Base-by-base conservation (phyloP, 2,797 vertebrate genomes). In the Pithecia hirsuta region DNA sequence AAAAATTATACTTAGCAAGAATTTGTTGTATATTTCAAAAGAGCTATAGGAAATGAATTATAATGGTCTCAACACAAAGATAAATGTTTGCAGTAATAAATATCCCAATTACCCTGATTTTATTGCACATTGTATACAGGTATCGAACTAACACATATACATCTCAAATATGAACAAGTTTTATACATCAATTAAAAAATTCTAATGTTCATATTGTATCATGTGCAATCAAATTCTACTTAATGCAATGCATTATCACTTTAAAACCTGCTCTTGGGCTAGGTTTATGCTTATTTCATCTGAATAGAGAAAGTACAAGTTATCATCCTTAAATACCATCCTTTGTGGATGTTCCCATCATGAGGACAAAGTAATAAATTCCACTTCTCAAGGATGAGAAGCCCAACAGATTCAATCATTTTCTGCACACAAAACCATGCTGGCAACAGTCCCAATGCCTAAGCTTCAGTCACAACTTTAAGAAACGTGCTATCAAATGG, bases 351-450 rank as follows among this genome's bases (percentile, higher is more conserved):
- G 57, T 59, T 20, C 7, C 44, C 30, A 76, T 5, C 24, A 84
- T 26, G 36, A 70, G 20, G 28, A 7, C 28, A 93, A 82, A 15
- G 13, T 44, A 91, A 93, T 75, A 20, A 22, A 70, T 48, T n/a
- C 30, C 70, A 85, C 15, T 95, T 92, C 30, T 93, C 15, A 59
- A 97, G 70, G 8, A 87, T 22, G 91, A 61, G 28, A 94, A 95
- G 24, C 14, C 0, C 1, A 36, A 89, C 2, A 82, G 5, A 79
- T 61, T 91, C 1, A n/a, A 4, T 2, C 67, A 84, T 92, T 79
- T 94, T 74, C 36, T 19, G 50, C 28, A 92, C 41, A 24, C 9
- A 70, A 48, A 86, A 59, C 39, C 17, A 87, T 14, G 1, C 5
- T 74, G 55, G 19, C 33, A 92, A 75, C 3, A 70, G 0, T 26